Base-by-base conservation (phyloP, 2,113 vertebrate genomes). In the Dasyornis broadbenti region DNA sequence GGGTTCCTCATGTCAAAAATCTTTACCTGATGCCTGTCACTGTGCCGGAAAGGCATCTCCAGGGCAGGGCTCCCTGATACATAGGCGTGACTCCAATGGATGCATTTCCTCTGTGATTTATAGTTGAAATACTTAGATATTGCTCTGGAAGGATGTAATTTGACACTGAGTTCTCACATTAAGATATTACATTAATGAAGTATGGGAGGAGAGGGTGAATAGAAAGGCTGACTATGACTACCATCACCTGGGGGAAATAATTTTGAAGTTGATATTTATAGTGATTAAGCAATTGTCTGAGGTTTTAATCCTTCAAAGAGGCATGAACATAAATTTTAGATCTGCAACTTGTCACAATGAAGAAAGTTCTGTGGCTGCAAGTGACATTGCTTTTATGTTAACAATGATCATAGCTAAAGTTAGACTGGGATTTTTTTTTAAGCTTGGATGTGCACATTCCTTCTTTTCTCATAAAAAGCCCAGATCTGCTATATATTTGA, bases 311-410 rank as follows among this genome's bases (percentile, higher is more conserved):
- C 73, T 94, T 82, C 56, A 81, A 87, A 91, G 56, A 84, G 7
- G 31, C 21, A 44, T 26, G 78, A 87, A 70, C 33, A 49, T 90
- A 82, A 94, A 95, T 75, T 92, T 94, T 66, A 80, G 73, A 61
- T 76, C 89, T 94, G 53, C 0, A 1, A 2, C 57, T 63, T 80
- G 47, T 90, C 79, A 70, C 68, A 80, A 19, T 2, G 1, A 73
- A 91, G 71, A 90, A 84, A 53, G 47, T 83, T 90, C 82, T 92
- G 49, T 83, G 44, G 31, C 79, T 96, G 52, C 68, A 90, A 86
- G 60, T 96, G 82, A 81, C 63, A 93, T 44, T 90, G 71, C 47
- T 93, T 92, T 96, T 93, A 68, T 84, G 59, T 86, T 86, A 94
- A 78, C 39, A 60, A 33, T 49, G 59, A 93, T 79, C 79, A 77